Conservation (phyloP, 1,140 invertebrate species). For the Pseudomyrmex flavicornis region DNA sequence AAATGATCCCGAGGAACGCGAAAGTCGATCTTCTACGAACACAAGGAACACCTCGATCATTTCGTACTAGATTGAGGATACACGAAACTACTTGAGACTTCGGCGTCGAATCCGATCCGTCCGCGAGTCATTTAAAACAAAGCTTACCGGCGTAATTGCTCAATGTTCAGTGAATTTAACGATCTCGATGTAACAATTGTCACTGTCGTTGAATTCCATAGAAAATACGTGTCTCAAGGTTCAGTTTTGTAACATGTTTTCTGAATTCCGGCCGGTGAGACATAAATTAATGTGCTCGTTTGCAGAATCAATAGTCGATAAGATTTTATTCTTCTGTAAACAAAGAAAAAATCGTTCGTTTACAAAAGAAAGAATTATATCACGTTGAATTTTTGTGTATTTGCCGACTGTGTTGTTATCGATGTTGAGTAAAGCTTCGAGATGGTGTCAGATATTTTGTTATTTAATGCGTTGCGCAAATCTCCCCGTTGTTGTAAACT, state of each 20-base stretch:
- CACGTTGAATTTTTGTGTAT: too few relatives aligned
- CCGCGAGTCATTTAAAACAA: not conserved
- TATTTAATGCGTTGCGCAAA: too few relatives aligned
- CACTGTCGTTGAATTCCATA: not conserved
- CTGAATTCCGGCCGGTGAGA: too few relatives aligned
- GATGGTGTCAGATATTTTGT: too few relatives aligned
- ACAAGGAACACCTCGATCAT: slow-evolving; percentile 30
- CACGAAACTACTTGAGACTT: slow-evolving; percentile 29
- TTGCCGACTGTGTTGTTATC: too few relatives aligned
- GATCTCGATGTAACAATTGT: not conserved
- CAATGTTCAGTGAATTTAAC: not conserved
- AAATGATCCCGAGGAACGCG: slow-evolving; percentile 58
- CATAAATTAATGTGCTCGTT: not conserved
- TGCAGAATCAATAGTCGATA: not conserved
- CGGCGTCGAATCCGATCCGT: not conserved
- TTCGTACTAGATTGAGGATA: not conserved
- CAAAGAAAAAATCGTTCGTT: too few relatives aligned
- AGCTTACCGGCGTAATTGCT: not conserved
- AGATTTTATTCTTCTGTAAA: too few relatives aligned
- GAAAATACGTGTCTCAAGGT: not conserved
- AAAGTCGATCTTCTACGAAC: slow-evolving; percentile 51
- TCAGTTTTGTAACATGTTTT: too few relatives aligned
- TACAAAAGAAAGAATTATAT: too few relatives aligned
- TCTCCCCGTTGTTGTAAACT: too few relatives aligned
- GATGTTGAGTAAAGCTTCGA: too few relatives aligned